A percentile compares a stretch with the other conserved stretches of the same genome.
Conservation (phyloP, 2,113 vertebrate genomes). For the Colaptes auratus region DNA sequence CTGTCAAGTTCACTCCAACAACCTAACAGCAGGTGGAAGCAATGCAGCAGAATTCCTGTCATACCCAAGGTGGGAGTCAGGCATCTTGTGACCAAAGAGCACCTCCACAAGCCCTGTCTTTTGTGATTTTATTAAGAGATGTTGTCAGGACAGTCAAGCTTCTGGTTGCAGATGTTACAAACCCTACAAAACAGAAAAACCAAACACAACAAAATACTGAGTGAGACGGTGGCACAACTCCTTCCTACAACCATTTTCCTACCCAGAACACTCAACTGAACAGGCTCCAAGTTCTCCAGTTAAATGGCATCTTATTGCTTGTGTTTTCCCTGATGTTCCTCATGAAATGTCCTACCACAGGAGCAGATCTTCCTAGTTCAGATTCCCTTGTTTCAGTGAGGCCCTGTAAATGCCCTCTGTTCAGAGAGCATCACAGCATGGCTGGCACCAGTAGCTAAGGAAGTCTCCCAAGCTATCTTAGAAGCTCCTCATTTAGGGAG, state of each 20-base stretch:
- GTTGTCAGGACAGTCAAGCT: slow-evolving; percentile 58
- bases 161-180: slow-evolving; percentile 52
- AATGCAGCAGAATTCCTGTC: neutral
- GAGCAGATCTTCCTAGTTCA: neutral
- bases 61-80: neutral
- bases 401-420: neutral
- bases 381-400: neutral
- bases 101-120: slow-evolving; percentile 41
- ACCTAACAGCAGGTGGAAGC: neutral
- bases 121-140: slow-evolving; percentile 77
- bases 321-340: neutral
- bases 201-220: neutral
- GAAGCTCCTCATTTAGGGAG: neutral
- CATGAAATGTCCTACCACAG: neutral
- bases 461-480: neutral
- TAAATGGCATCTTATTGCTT: neutral
- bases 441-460: neutral
- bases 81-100: neutral
- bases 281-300: neutral
- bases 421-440: neutral
- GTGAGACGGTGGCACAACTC: neutral
- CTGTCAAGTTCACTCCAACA: neutral
- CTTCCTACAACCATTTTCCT: neutral
- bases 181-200: slow-evolving; percentile 72
- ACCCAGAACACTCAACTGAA: neutral